Base-by-base conservation (phyloP, 2,113 vertebrate species). In the Pelecanus crispus region DNA sequence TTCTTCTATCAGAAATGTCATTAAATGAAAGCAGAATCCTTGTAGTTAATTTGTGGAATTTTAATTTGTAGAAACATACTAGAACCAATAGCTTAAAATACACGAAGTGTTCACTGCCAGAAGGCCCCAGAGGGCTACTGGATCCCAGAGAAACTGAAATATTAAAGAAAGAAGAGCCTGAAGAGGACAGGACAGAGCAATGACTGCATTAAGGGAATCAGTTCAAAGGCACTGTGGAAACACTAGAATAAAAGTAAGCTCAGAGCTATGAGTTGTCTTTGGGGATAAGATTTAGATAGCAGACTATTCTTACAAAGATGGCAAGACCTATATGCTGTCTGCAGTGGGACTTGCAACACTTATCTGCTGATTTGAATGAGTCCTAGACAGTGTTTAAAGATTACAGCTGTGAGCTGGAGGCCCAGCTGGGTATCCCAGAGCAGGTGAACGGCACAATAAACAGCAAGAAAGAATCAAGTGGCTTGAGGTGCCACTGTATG, bases 191-290 rank as follows among this genome's bases (percentile, higher is more conserved):
- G 81, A 47, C 53, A 82, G 77, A 91, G 73, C 25, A 86, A 77
- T 71, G 75, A 71, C 72, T 88, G 68, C 15, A 34, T 73, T 94
- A 88, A 92, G 86, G 62, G 78, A 92, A 87, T 79, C 42, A 68
- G 40, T 95, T 95, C 94, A 97, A 95, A 96, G 95, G 62, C 73
- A 72, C 70, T 53, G 70, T 52, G 45, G 83, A 91, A 92, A 91
- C 44, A 45, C 16, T n/a, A 61, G 62, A 61, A 88, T 65, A 93
- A 78, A 94, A 94, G 56, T 61, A 89, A 92, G 66, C 77, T 96
- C 17, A 3, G 56, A 96, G 78, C 66, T 88, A 49, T 45, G 40
- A 81, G 40, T 13, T 95, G 70, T 82, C 86, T 84, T 94, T 73
- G 91, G 88, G 83, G 81, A 79, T 71, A 89, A 92, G 67, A 36